A percentile compares a stretch with the other conserved stretches of the same genome.
phyloP scores from a whole-genome alignment of 30 jellyfish, hydroid and myxozoan genomes.

The Turritopsis rubra region DNA sequence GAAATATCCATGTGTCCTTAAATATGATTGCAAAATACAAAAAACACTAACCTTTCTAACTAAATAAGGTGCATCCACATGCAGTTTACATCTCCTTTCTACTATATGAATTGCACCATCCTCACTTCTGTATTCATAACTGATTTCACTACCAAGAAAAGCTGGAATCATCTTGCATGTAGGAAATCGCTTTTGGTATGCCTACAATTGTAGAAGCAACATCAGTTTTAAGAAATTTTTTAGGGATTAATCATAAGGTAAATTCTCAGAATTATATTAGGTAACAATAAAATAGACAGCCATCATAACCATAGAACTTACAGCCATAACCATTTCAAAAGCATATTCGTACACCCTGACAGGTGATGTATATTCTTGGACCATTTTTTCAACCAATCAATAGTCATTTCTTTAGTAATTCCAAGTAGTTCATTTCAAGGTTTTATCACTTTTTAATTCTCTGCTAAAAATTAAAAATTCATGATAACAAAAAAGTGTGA shows the following conservation, averaged over 20 bases:
- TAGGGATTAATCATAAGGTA: neutral
- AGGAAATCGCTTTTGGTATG: conserved; percentile 90
- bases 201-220: conserved; percentile 38
- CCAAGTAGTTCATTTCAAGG: neutral
- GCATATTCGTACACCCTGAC: conserved; percentile 88
- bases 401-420: neutral
- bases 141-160: conserved; percentile 82
- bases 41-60: conserved; percentile 59
- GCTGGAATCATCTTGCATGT: conserved; percentile 96
- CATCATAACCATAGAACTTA: no score
- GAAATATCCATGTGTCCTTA: no score
- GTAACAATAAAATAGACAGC: neutral
- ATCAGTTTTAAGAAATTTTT: neutral
- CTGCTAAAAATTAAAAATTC: neutral
- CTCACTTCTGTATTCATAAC: conserved; percentile 70
- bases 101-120: conserved; percentile 85
- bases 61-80: conserved; percentile 93
- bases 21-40: no score
- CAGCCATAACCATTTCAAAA: conserved; percentile 92
- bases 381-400: conserved; percentile 38
- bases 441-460: no score
- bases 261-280: neutral
- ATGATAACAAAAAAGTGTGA: neutral
- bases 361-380: conserved; percentile 94
- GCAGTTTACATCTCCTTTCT: conserved; percentile 77